A percentile compares a stretch with the other conserved stretches of the same genome.
phyloP scores from a whole-genome alignment of 2,113 vertebrate genomes.

The Pholis gunnellus region DNA sequence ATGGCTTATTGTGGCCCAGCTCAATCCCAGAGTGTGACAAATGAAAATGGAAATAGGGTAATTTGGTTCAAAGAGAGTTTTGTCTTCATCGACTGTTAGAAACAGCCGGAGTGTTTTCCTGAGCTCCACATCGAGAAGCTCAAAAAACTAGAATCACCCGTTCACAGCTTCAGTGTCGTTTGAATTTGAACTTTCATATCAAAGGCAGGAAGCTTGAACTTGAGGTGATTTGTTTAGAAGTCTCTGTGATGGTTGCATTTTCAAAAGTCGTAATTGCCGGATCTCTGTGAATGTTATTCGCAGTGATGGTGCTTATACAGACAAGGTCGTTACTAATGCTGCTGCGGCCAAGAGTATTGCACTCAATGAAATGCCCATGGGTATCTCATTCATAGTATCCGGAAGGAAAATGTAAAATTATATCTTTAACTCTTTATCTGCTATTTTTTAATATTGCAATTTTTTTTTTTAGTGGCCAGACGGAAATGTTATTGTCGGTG shows the following conservation, averaged over 20 bases:
- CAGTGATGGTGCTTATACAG: neutral
- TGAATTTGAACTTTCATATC: conserved; percentile 34
- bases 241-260: conserved; percentile 22
- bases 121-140: conserved; percentile 5
- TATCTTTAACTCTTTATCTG: conserved; percentile 40
- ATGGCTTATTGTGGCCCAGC: conserved; percentile 46
- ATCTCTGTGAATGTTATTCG: neutral
- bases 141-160: conserved; percentile 21
- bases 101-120: neutral
- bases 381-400: conserved; percentile 25
- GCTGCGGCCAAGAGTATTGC: conserved; percentile 17
- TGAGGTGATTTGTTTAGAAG: conserved; percentile 6
- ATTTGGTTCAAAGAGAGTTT: conserved; percentile 62
- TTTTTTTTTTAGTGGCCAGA: neutral
- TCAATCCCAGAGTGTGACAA: conserved; percentile 60
- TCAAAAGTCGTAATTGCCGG: conserved; percentile 12
- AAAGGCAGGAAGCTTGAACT: conserved; percentile 23
- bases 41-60: conserved; percentile 65
- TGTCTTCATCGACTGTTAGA: conserved; percentile 50
- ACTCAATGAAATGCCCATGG: conserved; percentile 35
- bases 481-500: conserved; percentile 40
- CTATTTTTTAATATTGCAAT: conserved; percentile 15
- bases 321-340: conserved; percentile 49
- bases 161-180: conserved; percentile 27
- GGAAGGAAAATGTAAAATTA: conserved; percentile 26